These are phyloP conservation scores for Fregetta grallaria DNA, from an alignment of 2,113 vertebrate species.

Conservation along the genomic window DNA sequence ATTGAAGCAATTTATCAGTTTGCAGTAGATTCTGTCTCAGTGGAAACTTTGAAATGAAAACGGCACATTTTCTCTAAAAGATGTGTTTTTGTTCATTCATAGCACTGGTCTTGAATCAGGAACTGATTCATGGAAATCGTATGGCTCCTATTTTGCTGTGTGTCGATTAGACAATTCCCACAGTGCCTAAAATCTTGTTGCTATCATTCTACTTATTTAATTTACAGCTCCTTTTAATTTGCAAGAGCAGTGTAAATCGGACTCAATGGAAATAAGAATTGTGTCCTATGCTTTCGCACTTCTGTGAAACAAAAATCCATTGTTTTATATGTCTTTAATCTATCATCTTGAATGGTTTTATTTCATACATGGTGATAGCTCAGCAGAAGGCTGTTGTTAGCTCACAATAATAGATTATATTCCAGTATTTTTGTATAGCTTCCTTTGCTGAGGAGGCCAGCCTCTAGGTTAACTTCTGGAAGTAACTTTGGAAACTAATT, in stretches of 20 bases:
- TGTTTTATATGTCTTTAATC: background rate
- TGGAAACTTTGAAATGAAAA: background rate
- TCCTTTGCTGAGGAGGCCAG: slow-evolving; percentile 63
- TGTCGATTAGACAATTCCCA: background rate
- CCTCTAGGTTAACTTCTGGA: slow-evolving; percentile 79
- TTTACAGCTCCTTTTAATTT: background rate
- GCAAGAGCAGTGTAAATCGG: background rate
- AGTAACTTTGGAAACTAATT: slow-evolving; percentile 80
- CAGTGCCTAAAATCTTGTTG: background rate
- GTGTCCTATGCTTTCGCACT: background rate
- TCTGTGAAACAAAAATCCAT: background rate
- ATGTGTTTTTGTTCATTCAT: background rate
- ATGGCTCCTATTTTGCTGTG: background rate
- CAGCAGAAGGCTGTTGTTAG: slow-evolving; percentile 12
- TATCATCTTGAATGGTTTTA: background rate
- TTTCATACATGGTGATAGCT: slow-evolving; percentile 7
- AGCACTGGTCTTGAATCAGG: background rate
- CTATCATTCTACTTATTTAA: background rate
- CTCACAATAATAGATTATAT: slow-evolving; percentile 45
- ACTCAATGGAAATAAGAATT: background rate
- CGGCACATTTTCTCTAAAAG: background rate
- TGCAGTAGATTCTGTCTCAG: background rate
- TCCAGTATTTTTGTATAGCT: slow-evolving; percentile 63
- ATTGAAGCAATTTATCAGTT: background rate
- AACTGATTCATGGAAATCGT: background rate